Evolutionary conservation across 2,113 vertebrate species (phyloP).

Genomic region (Gobiocypris rarus): DNA sequence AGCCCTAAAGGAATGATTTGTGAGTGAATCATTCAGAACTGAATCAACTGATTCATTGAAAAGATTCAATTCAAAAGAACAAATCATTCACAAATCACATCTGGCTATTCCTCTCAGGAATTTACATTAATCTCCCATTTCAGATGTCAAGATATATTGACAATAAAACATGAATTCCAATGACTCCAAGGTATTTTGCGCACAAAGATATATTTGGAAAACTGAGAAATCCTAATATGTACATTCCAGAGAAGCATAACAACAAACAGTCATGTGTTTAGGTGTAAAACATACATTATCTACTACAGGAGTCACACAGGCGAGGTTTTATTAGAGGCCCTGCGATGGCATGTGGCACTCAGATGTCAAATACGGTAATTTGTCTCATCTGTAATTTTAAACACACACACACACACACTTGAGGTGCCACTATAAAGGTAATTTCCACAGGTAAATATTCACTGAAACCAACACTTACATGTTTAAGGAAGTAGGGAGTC

Average conservation of each 20-base stretch:
- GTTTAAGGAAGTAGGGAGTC: not conserved
- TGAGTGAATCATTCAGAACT: not conserved
- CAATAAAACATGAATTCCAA: not conserved
- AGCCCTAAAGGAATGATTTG: not conserved
- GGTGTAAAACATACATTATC: not conserved
- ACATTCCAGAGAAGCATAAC: not conserved
- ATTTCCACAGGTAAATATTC: not conserved
- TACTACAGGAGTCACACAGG: not conserved
- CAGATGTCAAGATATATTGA: not conserved
- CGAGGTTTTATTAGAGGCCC: conserved; percentile 34
- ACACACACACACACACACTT: not conserved
- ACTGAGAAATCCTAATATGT: not conserved
- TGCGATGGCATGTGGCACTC: not conserved
- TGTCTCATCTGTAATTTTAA: conserved; percentile 28
- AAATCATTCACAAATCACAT: not conserved
- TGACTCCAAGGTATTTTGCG: not conserved
- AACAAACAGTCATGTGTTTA: not conserved
- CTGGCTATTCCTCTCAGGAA: not conserved
- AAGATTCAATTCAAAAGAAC: not conserved
- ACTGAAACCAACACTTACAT: not conserved
- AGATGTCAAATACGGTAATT: conserved; percentile 40
- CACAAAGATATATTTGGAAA: not conserved
- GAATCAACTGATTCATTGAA: not conserved
- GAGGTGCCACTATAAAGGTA: not conserved
- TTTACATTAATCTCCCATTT: not conserved